Evolutionary conservation across 2,888 invertebrate species (phyloP).

Genomic region (Ernsta delagoae): DNA sequence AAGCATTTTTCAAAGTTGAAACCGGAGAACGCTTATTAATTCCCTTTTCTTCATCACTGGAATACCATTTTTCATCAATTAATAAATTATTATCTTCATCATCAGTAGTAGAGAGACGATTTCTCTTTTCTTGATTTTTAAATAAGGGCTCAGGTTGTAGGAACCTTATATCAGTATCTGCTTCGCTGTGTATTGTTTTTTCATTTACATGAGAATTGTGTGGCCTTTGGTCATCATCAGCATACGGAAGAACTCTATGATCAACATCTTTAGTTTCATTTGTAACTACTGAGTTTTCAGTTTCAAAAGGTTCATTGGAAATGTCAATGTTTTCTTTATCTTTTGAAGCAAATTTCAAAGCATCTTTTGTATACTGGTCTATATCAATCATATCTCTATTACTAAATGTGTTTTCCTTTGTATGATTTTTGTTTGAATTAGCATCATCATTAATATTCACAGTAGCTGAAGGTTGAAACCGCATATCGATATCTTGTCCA

Average conservation of each 20-base stretch:
- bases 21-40: slow-evolving; percentile 70
- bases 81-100: slow-evolving; percentile 85
- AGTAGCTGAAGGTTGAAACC: slow-evolving; percentile 65
- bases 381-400: slow-evolving; percentile 79
- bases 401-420: slow-evolving; percentile 55
- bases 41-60: slow-evolving; percentile 90
- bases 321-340: slow-evolving; percentile 79
- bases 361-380: slow-evolving; percentile 83
- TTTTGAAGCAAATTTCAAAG: slow-evolving; percentile 77
- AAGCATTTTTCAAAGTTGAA: slow-evolving; percentile 61
- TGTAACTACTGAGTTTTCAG: slow-evolving; percentile 56
- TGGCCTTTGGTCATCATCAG: slow-evolving; percentile 59
- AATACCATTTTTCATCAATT: slow-evolving; percentile 90
- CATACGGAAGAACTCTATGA: slow-evolving; percentile 77
- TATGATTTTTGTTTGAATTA: slow-evolving; percentile 45
- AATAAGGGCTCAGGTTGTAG: slow-evolving; percentile 77
- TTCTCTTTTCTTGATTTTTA: slow-evolving; percentile 74
- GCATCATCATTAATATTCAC: slow-evolving; percentile 53
- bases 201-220: slow-evolving; percentile 47
- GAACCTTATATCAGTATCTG: slow-evolving; percentile 78
- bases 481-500: slow-evolving; percentile 80
- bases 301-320: slow-evolving; percentile 68
- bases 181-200: slow-evolving; percentile 56
- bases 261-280: slow-evolving; percentile 77
- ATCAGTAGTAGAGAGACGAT: slow-evolving; percentile 81